A percentile compares a stretch with the other conserved stretches of the same genome.
Evolutionary conservation across 2,797 vertebrate genomes (phyloP).

Genomic region (Sternarchorhynchus goeldii): DNA sequence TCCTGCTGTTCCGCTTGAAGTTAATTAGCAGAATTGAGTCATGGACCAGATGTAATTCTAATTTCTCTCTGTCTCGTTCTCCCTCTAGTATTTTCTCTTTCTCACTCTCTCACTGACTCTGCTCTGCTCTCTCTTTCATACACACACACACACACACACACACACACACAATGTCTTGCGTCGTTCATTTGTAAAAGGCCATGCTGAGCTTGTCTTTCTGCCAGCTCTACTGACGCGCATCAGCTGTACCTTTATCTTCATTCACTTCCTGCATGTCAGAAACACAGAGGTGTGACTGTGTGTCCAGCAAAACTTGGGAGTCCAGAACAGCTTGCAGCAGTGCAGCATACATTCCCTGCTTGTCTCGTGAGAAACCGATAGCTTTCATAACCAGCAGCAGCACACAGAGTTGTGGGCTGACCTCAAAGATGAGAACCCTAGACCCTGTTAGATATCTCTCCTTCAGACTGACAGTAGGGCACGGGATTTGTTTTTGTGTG

Average conservation of each 20-base stretch:
- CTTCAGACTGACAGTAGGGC: conserved; percentile 18
- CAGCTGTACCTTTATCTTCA: background rate
- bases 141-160: conserved; percentile 9
- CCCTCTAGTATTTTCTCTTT: background rate
- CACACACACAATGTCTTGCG: background rate
- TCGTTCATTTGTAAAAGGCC: conserved; percentile 20
- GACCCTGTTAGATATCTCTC: conserved; percentile 7
- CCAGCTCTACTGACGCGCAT: conserved; percentile 5
- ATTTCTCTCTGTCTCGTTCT: background rate
- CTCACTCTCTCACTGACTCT: background rate
- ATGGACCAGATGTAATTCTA: background rate
- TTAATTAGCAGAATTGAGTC: background rate
- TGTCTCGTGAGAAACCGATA: background rate
- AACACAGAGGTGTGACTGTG: background rate
- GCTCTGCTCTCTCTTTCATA: too few relatives aligned
- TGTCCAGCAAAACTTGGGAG: conserved; percentile 10
- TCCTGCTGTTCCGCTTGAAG: background rate
- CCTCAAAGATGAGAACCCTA: background rate
- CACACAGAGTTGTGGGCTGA: conserved; percentile 2
- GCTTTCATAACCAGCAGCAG: conserved; percentile 12
- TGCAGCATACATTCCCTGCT: background rate
- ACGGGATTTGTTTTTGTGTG: conserved; percentile 23
- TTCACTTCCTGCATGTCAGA: conserved; percentile 28
- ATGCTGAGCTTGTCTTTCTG: conserved; percentile 11
- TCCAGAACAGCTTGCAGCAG: background rate